A percentile compares a stretch with the other conserved stretches of the same genome.
These are phyloP conservation scores for Speoplatyrhinus poulsoni DNA, from an alignment of 2,113 vertebrate species.

Conservation along the genomic window DNA sequence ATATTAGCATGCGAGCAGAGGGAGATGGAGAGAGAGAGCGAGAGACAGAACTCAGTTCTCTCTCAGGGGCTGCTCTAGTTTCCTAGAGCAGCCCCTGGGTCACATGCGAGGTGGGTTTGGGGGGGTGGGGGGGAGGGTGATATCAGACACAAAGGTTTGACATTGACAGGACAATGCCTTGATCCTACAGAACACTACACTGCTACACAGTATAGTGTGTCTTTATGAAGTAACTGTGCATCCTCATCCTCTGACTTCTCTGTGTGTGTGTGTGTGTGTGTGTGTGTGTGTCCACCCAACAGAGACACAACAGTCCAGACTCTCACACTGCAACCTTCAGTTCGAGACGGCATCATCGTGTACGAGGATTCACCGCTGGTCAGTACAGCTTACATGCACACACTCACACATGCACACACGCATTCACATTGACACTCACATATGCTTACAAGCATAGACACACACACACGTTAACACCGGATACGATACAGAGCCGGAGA, in stretches of 20 bases:
- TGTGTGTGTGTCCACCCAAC: conserved; percentile 17
- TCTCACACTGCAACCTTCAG: conserved; percentile 93
- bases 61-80: conserved; percentile 4
- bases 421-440: neutral
- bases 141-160: neutral
- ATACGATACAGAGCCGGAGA: too few species aligned
- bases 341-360: conserved; percentile 88
- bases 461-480: neutral
- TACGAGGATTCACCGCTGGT: conserved; percentile 95
- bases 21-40: conserved; percentile 24
- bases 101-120: conserved; percentile 16
- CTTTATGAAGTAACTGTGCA: neutral
- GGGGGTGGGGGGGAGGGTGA: neutral
- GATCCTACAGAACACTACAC: neutral
- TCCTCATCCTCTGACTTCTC: neutral
- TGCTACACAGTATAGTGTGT: too few species aligned
- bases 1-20: conserved; percentile 69
- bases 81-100: conserved; percentile 66
- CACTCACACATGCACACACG: neutral
- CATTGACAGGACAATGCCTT: conserved; percentile 1
- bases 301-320: conserved; percentile 97
- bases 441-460: too few species aligned
- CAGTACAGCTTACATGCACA: conserved; percentile 27
- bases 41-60: conserved; percentile 1
- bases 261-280: neutral